Evolutionary conservation across 1,140 invertebrate species (phyloP), one percentile per base, ranked within the genome.

Genomic region (Yoshiicerus persimilis): DNA sequence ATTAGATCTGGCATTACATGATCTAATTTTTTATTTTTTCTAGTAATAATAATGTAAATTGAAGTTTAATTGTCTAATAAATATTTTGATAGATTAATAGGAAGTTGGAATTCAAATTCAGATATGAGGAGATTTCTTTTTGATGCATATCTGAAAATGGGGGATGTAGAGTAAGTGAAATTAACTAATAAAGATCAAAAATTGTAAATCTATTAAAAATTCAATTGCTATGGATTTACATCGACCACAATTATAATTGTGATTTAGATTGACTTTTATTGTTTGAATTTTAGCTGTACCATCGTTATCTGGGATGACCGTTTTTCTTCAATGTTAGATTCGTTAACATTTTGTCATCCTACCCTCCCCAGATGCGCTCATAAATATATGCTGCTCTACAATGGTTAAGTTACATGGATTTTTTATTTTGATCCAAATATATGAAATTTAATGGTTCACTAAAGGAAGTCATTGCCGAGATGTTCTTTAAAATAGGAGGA

Each of bases 81-180:
- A 8, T 30, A 30, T 47, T 84, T 84, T 75, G 56, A 38, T 34
- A 88, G 88, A 38, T 30, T 87, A 20, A n/a, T 87, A 20, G 38
- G 41, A 11, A 70, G 62, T 20, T 84, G 41, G 80, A 64, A 25
- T 20, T 56, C 86, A n/a, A 77, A 66, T 20, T 23, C 64, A 1
- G 88, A 89, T 36, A 86, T 89, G 56, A 77, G 86, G 36, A 86
- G 87, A 84, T 90, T 90, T 41, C 47, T 90, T 13, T 9, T 77
- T 34, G 77, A 90, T 32, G 85, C 87, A 4, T 56, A 62, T 16
- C 9, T 86, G 27, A 88, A 88, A 47, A 84, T 88, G 64, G 89
- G 86, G 27, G 32, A 30, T 36, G 23, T 89, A 5, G 62, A 86
- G 86, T 89, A 32, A 85, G 30, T 27, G 6, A 38, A n/a, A 70